Evolutionary conservation across 2,797 vertebrate species (phyloP).

Genomic region (Phrynocephalus guinanensis): DNA sequence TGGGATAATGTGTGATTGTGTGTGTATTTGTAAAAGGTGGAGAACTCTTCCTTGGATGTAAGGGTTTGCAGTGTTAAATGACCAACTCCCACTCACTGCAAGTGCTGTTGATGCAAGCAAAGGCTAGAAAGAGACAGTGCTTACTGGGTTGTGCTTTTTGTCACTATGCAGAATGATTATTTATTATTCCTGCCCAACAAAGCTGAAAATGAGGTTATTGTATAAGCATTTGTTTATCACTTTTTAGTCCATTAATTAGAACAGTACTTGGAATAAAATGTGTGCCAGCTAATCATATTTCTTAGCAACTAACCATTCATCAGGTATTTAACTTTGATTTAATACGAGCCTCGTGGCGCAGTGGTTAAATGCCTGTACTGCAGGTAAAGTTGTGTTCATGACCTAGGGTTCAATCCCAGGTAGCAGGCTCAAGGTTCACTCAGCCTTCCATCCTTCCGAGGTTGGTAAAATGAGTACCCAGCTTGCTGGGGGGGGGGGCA

Average conservation of each 20-base stretch:
- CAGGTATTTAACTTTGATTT: constrained; percentile 24
- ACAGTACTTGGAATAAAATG: not conserved
- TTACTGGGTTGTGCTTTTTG: not conserved
- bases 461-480: too few species aligned
- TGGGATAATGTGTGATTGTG: not conserved
- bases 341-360: too few species aligned
- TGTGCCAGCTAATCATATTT: constrained; percentile 38
- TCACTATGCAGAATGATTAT: constrained; percentile 28
- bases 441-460: too few species aligned
- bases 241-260: constrained; percentile 28
- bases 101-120: not conserved
- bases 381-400: too few species aligned
- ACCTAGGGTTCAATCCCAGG: too few species aligned
- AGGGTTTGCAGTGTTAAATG: not conserved
- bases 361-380: too few species aligned
- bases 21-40: constrained; percentile 17
- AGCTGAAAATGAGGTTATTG: constrained; percentile 44
- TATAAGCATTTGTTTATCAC: constrained; percentile 20
- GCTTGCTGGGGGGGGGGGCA: too few species aligned
- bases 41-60: not conserved
- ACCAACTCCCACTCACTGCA: not conserved
- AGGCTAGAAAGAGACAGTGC: not conserved
- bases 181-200: constrained; percentile 37
- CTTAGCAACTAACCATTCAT: constrained; percentile 25
- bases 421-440: too few species aligned